Evolutionary conservation across 2,888 invertebrate genomes (phyloP), one percentile per base, ranked within the genome.

Genomic region (Schizaphis graminum): DNA sequence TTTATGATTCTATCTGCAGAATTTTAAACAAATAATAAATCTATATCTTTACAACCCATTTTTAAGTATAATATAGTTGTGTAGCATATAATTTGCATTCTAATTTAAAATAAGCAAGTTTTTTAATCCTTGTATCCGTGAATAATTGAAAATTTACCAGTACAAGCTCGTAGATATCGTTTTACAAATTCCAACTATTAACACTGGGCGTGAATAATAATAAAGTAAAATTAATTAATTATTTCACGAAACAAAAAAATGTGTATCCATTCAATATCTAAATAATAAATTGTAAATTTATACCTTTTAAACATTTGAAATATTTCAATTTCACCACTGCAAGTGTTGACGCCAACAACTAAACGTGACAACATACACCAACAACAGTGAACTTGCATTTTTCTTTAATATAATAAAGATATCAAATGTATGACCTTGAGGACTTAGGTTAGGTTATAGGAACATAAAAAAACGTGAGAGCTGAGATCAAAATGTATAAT

Each of bases 361-460:
- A 4, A 41, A 88, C 88, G 47, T 89, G 57, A 44, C 89, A 44
- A 47, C 41, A 44, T 26, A 35, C 49, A 28, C 49, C 24, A 21
- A 35, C 35, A 44, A 24, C 35, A 77, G 90, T 90, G 11, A 67
- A 90, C 90, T 67, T 90, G 90, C 77, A 91, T 91, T 91, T 67
- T 77, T 77, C 67, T 91, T 35, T 47, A 26, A 35, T 49, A 77
- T 49, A 91, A 91, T 91, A 91, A 77, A 91, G 49, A 67, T 77
- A 77, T 91, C 90, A 47, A 77, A 91, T 67, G 26, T 49, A 49
- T 11, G 35, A 91, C 90, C 90, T 91, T 91, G 90, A 24, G 35
- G 77, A 8, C 21, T 16, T 67, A 35, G 35, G n/a, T 67, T 67
- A 77, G 35, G 77, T 77, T 77, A 77, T 35, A 21, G 90, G 67